A percentile compares a stretch with the other conserved stretches of the same genome.
phyloP scores from a whole-genome alignment of 1,140 invertebrate species.

The Teleogryllus occipitalis region DNA sequence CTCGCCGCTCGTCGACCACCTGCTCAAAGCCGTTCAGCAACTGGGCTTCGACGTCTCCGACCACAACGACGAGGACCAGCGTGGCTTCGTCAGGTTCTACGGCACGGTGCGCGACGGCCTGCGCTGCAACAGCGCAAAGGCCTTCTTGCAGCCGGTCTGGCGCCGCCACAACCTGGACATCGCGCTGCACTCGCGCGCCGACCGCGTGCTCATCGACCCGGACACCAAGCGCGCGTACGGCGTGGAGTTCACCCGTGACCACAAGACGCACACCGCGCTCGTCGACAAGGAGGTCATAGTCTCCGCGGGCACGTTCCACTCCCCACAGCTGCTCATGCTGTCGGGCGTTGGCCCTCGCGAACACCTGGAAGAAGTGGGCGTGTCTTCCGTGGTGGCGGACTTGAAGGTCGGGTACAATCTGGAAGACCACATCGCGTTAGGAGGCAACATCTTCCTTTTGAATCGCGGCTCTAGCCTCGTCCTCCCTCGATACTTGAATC shows the following conservation, averaged over 20 bases:
- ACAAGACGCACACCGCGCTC: constrained; percentile 56
- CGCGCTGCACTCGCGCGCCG: constrained; percentile 64
- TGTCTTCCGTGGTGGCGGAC: constrained; percentile 37
- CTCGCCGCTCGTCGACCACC: constrained; percentile 15
- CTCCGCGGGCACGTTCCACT: constrained; percentile 80
- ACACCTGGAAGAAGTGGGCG: constrained; percentile 34
- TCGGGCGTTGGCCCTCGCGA: constrained; percentile 74
- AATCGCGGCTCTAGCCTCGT: constrained; percentile 42
- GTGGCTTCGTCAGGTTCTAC: not conserved
- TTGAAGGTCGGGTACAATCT: constrained; percentile 47
- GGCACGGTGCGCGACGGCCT: constrained; percentile 65
- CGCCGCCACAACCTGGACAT: constrained; percentile 64
- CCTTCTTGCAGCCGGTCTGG: constrained; percentile 66
- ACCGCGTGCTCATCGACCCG: constrained; percentile 56
- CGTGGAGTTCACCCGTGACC: constrained; percentile 69
- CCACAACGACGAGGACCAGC: not conserved
- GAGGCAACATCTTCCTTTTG: constrained; percentile 20
- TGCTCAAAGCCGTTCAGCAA: constrained; percentile 18
- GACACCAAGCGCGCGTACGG: constrained; percentile 59
- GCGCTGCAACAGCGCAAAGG: constrained; percentile 69
- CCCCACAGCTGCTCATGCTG: constrained; percentile 85
- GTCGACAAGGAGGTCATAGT: constrained; percentile 76
- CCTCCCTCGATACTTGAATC: not conserved
- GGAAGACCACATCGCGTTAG: constrained; percentile 20
- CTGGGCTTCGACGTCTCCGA: constrained; percentile 27